These are phyloP conservation scores for Cichladusa arquata DNA, from an alignment of 2,113 vertebrate genomes.

Conservation along the genomic window DNA sequence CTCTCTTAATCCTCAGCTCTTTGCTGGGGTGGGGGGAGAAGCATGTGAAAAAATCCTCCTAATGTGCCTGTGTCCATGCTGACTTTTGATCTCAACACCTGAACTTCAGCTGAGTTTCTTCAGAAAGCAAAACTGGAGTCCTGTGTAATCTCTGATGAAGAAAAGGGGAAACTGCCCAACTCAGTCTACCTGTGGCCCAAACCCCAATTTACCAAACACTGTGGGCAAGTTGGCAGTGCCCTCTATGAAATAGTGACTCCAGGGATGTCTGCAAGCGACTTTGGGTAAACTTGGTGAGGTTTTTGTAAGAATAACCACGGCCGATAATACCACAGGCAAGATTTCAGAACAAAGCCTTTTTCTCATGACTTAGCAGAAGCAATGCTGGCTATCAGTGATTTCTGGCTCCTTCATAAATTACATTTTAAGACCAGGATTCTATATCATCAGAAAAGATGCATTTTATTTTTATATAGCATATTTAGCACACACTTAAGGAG, in stretches of 20 bases:
- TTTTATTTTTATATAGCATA: constrained; percentile 56
- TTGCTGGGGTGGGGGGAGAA: background rate
- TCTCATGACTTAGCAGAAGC: constrained; percentile 63
- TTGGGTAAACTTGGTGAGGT: background rate
- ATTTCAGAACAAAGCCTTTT: constrained; percentile 51
- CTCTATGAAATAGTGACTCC: background rate
- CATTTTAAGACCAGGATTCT: constrained; percentile 5
- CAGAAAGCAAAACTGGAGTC: background rate
- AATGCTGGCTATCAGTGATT: background rate
- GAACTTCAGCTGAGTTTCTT: background rate
- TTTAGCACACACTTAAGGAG: constrained; percentile 41
- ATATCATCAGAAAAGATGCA: constrained; percentile 41
- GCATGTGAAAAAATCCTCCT: rapidly evolving
- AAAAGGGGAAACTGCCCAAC: background rate
- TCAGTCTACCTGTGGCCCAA: background rate
- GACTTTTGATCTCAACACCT: background rate
- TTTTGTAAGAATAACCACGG: background rate
- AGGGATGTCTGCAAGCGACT: background rate
- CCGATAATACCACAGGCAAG: constrained; percentile 2
- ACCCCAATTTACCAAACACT: background rate
- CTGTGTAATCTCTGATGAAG: background rate
- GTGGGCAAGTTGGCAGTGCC: background rate
- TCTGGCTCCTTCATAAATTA: constrained; percentile 29
- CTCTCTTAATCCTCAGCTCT: background rate
- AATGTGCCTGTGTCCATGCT: background rate